Evolutionary conservation across 2,113 vertebrate genomes (phyloP).

Genomic region (Malurus elegans): DNA sequence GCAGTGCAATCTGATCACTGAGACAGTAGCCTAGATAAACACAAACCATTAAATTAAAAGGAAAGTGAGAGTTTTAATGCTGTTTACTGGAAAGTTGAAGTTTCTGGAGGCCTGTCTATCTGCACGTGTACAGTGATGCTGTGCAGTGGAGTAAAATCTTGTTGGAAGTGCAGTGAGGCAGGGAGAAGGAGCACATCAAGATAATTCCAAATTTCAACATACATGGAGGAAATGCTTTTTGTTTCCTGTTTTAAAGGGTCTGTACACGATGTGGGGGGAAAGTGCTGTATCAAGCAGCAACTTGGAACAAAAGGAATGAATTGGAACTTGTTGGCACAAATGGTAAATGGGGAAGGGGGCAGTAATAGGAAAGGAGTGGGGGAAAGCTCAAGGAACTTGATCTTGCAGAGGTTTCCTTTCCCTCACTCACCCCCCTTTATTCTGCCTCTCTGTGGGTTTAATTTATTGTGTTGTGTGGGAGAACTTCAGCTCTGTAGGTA

Average conservation of each 20-base stretch:
- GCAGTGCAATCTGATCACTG: neutral
- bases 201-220: neutral
- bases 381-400: neutral
- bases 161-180: neutral
- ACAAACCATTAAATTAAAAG: neutral
- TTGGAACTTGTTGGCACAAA: neutral
- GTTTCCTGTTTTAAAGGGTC: neutral
- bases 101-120: neutral
- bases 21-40: neutral
- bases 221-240: neutral
- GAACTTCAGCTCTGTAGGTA: neutral
- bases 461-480: neutral
- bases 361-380: neutral
- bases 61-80: neutral
- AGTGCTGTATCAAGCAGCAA: neutral
- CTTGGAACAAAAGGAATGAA: neutral
- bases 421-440: neutral
- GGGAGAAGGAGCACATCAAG: neutral
- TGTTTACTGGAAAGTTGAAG: neutral
- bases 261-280: neutral
- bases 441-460: neutral
- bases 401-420: neutral
- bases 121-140: neutral
- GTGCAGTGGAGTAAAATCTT: neutral
- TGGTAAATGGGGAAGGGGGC: neutral